Evolutionary conservation across 1,140 invertebrate genomes (phyloP), one percentile per base, ranked within the genome.

Genomic region (Tetramorium parvispinum): DNA sequence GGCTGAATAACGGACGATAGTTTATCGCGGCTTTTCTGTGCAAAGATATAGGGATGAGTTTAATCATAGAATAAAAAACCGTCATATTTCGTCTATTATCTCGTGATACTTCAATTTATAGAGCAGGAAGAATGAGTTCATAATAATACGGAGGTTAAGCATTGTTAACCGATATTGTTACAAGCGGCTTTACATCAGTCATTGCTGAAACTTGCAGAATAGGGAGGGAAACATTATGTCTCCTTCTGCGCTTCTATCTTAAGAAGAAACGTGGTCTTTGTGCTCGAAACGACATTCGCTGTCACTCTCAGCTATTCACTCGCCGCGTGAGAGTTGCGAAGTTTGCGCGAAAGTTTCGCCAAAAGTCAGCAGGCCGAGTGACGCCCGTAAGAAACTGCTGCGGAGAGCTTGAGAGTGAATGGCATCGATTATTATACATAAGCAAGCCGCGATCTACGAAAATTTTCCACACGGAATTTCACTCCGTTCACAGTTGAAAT

Each of bases 251-350:
- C 86, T 87, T 87, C 85, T 77, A 77, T 88, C 81, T 88, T 61
- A 37, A 32, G 49, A 65, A 76, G 68, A 87, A 85, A 76, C 57
- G 61, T 59, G 75, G 76, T 76, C 88, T 90, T 90, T 90, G 86
- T 90, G 63, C 79, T 90, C 40, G 61, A 24, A 78, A 49, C 66
- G 59, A 90, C 89, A 68, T 77, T 78, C 81, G 85, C 81, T 85
- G 86, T 90, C 83, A 85, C 81, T 90, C 83, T 85, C 86, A 83
- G 46, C 86, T 77, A 66, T 78, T 89, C 68, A 57, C 40, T 68
- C 16, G 57, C 68, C 70, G 49, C 70, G 65, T 51, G 63, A 85
- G 49, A 85, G 55, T 73, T 70, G 32, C 73, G 53, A 24, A 49
- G 57, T 85, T 85, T 59, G 66, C 59, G 11, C 53, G 46, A 85